phyloP scores from a whole-genome alignment of 2,113 vertebrate genomes.

The Oryctolagus cuniculus region DNA sequence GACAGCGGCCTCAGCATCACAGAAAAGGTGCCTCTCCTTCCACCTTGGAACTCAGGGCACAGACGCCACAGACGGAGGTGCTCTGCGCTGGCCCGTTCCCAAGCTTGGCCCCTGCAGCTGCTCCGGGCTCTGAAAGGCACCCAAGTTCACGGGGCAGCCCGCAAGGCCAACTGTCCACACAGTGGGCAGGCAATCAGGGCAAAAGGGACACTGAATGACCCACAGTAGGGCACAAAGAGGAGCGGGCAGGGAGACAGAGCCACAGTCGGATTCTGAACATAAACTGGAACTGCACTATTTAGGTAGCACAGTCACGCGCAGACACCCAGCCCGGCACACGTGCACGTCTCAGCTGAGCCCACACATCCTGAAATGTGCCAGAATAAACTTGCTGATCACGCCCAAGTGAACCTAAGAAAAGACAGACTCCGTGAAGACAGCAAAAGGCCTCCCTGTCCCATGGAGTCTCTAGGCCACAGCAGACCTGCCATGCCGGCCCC shows the following conservation, averaged over 20 bases:
- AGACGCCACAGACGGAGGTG: background rate
- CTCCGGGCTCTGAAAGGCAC: background rate
- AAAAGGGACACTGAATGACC: background rate
- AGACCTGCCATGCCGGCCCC: background rate
- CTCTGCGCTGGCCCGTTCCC: background rate
- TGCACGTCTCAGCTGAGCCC: background rate
- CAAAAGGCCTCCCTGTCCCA: background rate
- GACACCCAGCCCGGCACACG: background rate
- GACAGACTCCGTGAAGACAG: background rate
- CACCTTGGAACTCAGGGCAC: background rate
- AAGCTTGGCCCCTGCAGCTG: background rate
- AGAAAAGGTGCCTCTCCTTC: background rate
- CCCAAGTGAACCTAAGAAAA: background rate
- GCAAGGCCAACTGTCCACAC: background rate
- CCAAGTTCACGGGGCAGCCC: background rate
- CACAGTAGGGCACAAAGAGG: background rate
- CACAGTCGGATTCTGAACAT: background rate
- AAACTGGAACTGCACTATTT: background rate
- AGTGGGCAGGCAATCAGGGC: background rate
- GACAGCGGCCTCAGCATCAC: background rate
- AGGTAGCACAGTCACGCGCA: background rate
- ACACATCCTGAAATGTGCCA: background rate
- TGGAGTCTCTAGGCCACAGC: background rate
- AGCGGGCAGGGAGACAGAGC: background rate
- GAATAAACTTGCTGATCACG: background rate